Percentiles rank a stretch among this genome's conserved stretches.
These are phyloP conservation scores for Ictalurus furcatus DNA, from an alignment of 2,113 vertebrate species.

Conservation along the genomic window DNA sequence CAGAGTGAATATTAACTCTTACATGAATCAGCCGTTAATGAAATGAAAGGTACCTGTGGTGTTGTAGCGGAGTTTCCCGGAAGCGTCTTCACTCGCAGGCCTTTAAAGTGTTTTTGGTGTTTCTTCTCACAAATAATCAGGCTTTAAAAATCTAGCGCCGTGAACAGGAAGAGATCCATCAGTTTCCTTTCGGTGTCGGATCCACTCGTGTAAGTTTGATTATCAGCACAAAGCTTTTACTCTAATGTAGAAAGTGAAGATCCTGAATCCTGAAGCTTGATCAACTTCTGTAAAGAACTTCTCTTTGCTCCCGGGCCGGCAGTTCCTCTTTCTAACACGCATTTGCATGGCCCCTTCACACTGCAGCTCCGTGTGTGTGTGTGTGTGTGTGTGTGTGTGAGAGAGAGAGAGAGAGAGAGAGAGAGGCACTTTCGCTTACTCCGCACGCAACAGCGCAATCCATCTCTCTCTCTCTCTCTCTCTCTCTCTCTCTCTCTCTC, in stretches of 20 bases:
- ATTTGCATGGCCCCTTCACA: conserved; percentile 60
- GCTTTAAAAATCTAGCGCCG: background rate
- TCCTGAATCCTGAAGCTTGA: background rate
- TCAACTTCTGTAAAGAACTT: conserved; percentile 4
- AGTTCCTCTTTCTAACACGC: conserved; percentile 51
- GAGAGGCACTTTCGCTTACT: background rate
- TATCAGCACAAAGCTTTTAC: background rate
- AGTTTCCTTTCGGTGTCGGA: background rate
- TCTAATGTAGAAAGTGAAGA: background rate
- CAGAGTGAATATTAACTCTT: background rate
- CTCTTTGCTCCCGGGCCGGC: background rate
- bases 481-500: background rate
- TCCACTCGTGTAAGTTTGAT: background rate
- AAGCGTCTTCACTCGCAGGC: conserved; percentile 11
- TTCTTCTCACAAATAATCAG: background rate
- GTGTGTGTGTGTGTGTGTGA: background rate
- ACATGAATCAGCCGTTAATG: too few species aligned
- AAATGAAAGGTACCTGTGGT: background rate
- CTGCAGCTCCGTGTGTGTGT: background rate
- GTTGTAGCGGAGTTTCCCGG: background rate
- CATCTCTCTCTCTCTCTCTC: background rate
- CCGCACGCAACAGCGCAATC: background rate
- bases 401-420: background rate
- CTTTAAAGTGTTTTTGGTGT: background rate
- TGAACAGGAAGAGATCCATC: background rate